Evolutionary conservation across 1,140 invertebrate genomes (phyloP), one percentile per base, ranked within the genome.

Genomic region (Drosophila bocki): DNA sequence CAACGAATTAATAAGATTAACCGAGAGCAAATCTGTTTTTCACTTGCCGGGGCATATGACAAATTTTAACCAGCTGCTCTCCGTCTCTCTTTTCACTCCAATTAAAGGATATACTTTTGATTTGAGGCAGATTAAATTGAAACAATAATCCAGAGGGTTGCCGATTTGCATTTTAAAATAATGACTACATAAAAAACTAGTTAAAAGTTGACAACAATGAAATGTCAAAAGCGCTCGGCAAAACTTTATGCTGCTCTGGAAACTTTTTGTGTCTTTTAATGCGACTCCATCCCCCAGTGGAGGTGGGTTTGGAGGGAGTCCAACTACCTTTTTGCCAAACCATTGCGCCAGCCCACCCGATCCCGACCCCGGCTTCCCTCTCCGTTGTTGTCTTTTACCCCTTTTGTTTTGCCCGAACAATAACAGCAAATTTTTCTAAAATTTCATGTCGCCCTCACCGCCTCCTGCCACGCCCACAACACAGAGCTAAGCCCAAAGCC

Each of bases 181-280:
- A 81, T 70, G 81, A 88, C 70, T 83, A 72, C 79, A 83, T 88
- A 80, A 87, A 84, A 90, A 88, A 88, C 77, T 90, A 88, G 84
- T 88, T 88, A 85, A 88, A 88, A 88, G 85, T 88, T 88, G 84
- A 90, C 84, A 87, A 87, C 84, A 88, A 90, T 88, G 78, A 90
- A 81, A 90, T 75, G 81, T 87, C 76, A 88, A 70, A 88, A 78
- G 82, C 82, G 80, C 47, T 72, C 56, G 65, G 47, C 53, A 77
- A 87, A 77, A 80, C 75, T 74, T 87, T 86, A 82, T 50, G 65
- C 71, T 51, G 59, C 35, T 76, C 35, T 53, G 70, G 65, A 82
- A 82, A 78, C 78, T 84, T 87, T 80, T 61, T 62, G 33, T 80
- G 60, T 81, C 64, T 68, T 50, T 87, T 86, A 86, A 80, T 82